Evolutionary conservation across 2,113 vertebrate genomes (phyloP).

Genomic region (Oncorhynchus tshawytscha): DNA sequence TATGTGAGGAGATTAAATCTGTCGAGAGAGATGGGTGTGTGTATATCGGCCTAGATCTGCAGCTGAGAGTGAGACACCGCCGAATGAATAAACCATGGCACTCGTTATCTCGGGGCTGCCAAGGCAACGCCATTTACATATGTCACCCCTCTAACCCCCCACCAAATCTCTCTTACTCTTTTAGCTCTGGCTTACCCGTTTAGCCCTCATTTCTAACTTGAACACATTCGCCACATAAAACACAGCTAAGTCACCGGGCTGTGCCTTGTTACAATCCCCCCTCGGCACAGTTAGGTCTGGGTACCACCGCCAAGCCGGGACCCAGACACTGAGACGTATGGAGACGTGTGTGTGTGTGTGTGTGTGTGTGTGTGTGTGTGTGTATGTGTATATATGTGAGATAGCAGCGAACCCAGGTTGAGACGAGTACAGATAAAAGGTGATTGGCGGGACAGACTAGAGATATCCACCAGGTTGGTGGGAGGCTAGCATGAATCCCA

Average conservation of each 20-base stretch:
- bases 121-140: constrained; percentile 58
- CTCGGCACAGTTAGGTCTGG: constrained; percentile 36
- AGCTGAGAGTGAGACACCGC: neutral
- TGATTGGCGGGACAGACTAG: neutral
- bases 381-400: too few relatives aligned
- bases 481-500: constrained; percentile 23
- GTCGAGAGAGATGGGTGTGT: neutral
- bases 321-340: constrained; percentile 24
- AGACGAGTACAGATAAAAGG: constrained; percentile 4
- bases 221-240: too few relatives aligned
- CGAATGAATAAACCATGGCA: constrained; percentile 60
- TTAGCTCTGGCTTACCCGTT: too few relatives aligned
- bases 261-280: neutral
- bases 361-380: too few relatives aligned
- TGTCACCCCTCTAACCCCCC: constrained; percentile 30
- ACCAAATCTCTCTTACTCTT: too few relatives aligned
- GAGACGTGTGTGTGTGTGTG: neutral
- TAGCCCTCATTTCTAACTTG: too few relatives aligned
- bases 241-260: too few relatives aligned
- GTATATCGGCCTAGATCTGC: constrained; percentile 36
- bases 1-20: neutral
- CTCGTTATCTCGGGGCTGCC: constrained; percentile 57
- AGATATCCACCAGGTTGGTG: constrained; percentile 35
- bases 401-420: neutral
- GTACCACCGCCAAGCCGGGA: constrained; percentile 29